These are phyloP conservation scores for Hydriomena furcata DNA, from an alignment of 2,888 invertebrate species.

Conservation along the genomic window DNA sequence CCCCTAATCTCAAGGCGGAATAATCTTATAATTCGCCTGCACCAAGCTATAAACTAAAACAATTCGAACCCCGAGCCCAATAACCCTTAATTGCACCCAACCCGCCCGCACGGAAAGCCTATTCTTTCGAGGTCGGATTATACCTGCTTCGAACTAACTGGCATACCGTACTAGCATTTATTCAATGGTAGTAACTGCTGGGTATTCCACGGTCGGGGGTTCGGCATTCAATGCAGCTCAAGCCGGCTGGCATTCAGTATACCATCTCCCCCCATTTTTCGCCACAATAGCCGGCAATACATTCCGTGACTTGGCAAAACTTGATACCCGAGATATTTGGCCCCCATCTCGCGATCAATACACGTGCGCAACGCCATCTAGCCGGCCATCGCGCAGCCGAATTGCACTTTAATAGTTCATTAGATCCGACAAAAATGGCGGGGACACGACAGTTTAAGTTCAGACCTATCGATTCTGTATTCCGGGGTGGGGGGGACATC, in stretches of 20 bases:
- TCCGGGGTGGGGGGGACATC: slow-evolving; percentile 42
- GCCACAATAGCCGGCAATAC: slow-evolving; percentile 81
- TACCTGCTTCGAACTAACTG: slow-evolving; percentile 14
- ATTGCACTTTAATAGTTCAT: slow-evolving; percentile 84
- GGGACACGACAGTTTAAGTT: slow-evolving; percentile 80
- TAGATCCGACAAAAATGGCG: slow-evolving; percentile 82
- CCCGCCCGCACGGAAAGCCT: slow-evolving; percentile 17
- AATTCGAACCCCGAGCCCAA: slow-evolving; percentile 27
- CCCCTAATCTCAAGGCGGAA: slow-evolving; percentile 3
- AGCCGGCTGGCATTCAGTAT: slow-evolving; percentile 30
- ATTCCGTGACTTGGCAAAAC: slow-evolving; percentile 82
- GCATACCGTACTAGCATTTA: too few relatives aligned
- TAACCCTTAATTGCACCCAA: slow-evolving; percentile 35
- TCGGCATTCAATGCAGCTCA: slow-evolving; percentile 15
- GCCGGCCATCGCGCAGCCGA: slow-evolving; percentile 77
- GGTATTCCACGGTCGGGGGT: slow-evolving; percentile 8
- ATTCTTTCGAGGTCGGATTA: slow-evolving; percentile 17
- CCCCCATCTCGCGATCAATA: slow-evolving; percentile 77
- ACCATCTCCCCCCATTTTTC: slow-evolving; percentile 74
- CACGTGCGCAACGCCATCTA: slow-evolving; percentile 80
- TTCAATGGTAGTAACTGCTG: slow-evolving; percentile 6
- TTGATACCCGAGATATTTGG: slow-evolving; percentile 70
- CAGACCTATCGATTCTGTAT: slow-evolving; percentile 73
- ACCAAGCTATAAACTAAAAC: slow-evolving; percentile 26
- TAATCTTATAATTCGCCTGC: slow-evolving; percentile 19